These are phyloP conservation scores for Leguminivora glycinivorella DNA, from an alignment of 1,140 invertebrate species.

Conservation along the genomic window DNA sequence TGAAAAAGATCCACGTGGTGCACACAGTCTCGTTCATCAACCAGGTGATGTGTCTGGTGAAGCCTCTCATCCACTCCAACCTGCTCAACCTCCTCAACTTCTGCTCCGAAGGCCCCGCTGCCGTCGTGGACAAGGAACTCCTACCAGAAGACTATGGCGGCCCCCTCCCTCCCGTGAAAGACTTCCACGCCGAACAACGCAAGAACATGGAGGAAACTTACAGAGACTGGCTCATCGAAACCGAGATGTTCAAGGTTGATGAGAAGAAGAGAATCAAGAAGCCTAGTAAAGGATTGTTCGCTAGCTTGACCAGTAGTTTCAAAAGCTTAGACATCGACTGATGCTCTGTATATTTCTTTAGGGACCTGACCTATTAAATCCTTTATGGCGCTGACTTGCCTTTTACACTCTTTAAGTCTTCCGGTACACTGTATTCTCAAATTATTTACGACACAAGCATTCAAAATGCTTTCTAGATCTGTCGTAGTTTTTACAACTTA, in stretches of 20 bases:
- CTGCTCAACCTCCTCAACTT: constrained; percentile 80
- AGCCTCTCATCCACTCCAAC: constrained; percentile 80
- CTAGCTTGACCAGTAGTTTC: constrained; percentile 69
- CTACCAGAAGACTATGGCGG: constrained; percentile 77
- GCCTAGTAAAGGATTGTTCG: constrained; percentile 73
- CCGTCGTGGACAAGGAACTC: constrained; percentile 69
- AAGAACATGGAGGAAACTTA: constrained; percentile 74
- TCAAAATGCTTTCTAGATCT: neutral
- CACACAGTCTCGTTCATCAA: constrained; percentile 82
- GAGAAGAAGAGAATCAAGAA: constrained; percentile 77
- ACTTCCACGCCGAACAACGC: constrained; percentile 73
- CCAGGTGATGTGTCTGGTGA: constrained; percentile 81
- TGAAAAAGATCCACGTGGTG: constrained; percentile 81
- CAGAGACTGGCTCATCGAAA: constrained; percentile 74
- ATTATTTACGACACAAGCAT: neutral
- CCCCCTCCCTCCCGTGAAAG: constrained; percentile 63
- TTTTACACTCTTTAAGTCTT: neutral
- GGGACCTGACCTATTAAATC: constrained; percentile 40
- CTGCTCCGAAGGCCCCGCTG: constrained; percentile 70
- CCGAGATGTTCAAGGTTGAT: constrained; percentile 72
- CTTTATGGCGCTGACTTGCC: neutral
- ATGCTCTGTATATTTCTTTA: constrained; percentile 33
- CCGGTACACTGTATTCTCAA: neutral
- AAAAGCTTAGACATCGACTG: constrained; percentile 75
- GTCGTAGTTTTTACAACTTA: too few relatives aligned